A percentile compares a stretch with the other conserved stretches of the same genome.
Conservation (phyloP, 2,113 vertebrate species). For the Saguinus midas region DNA sequence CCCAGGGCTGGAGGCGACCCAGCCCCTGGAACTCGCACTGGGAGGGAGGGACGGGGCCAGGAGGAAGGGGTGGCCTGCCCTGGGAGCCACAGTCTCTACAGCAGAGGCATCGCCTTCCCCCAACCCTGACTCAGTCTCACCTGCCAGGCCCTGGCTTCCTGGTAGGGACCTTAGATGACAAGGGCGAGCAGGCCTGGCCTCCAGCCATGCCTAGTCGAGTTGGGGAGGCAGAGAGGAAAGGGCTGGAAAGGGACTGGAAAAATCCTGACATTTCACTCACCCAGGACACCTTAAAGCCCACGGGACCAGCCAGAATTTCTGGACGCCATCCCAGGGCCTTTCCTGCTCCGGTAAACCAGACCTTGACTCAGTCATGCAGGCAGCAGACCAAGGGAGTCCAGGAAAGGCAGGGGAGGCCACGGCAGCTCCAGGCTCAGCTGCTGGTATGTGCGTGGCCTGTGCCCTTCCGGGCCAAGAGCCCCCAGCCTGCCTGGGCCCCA, state of each 20-base stretch:
- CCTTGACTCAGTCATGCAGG: accelerated
- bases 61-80: not conserved
- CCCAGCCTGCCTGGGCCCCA: not conserved
- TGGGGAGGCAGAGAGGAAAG: no score
- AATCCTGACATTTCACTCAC: not conserved
- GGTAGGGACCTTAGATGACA: not conserved
- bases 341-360: not conserved
- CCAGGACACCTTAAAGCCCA: not conserved
- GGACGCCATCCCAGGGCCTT: not conserved
- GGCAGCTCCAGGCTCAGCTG: not conserved
- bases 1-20: not conserved
- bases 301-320: not conserved
- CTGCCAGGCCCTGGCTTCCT: not conserved
- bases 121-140: not conserved
- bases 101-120: no score
- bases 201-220: not conserved
- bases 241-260: not conserved
- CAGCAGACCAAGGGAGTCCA: not conserved
- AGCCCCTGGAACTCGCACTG: not conserved
- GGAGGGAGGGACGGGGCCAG: not conserved
- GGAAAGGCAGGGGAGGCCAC: accelerated
- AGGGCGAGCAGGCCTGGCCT: not conserved
- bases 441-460: accelerated
- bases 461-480: not conserved
- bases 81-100: not conserved